Conservation (phyloP, 2,888 invertebrate genomes). For the Pycnomerus fuliginosus region DNA sequence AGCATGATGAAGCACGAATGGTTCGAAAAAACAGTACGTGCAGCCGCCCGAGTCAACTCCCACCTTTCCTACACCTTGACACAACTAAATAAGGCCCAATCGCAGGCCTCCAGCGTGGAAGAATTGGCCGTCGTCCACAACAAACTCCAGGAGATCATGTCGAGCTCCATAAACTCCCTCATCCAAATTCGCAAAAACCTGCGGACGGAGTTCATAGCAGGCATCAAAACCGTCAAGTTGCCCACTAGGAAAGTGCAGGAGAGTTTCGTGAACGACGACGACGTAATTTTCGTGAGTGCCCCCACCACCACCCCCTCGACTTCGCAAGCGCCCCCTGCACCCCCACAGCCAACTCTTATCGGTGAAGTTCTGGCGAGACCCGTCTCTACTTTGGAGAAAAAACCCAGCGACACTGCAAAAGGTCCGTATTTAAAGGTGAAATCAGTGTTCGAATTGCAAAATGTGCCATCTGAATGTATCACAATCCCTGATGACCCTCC, state of each 20-base stretch:
- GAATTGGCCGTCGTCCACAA: constrained; percentile 59
- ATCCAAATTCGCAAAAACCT: constrained; percentile 59
- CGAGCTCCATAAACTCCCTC: constrained; percentile 58
- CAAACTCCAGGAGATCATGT: constrained; percentile 58
- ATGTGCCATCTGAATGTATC: constrained; percentile 44
- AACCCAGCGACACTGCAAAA: constrained; percentile 1
- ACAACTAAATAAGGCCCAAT: constrained; percentile 56
- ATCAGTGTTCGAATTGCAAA: constrained; percentile 41
- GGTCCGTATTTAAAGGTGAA: constrained; percentile 40
- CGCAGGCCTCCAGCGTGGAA: constrained; percentile 54
- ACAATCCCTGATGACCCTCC: constrained; percentile 45
- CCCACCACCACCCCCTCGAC: constrained; percentile 20
- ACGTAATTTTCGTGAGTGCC: constrained; percentile 54
- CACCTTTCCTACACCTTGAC: constrained; percentile 58
- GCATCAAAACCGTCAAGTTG: constrained; percentile 52
- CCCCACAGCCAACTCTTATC: constrained; percentile 10
- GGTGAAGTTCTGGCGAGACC: not conserved
- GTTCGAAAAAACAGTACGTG: constrained; percentile 60
- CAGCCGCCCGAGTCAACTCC: constrained; percentile 59
- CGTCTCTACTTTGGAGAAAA: not conserved
- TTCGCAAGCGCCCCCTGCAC: constrained; percentile 8
- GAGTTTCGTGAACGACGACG: constrained; percentile 51
- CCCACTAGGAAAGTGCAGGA: constrained; percentile 50
- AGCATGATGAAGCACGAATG: constrained; percentile 53
- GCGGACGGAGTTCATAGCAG: constrained; percentile 56